A percentile compares a stretch with the other conserved stretches of the same genome.
These are phyloP conservation scores for Helicolenus hilgendorfi DNA, from an alignment of 2,797 vertebrate species.

Conservation along the genomic window DNA sequence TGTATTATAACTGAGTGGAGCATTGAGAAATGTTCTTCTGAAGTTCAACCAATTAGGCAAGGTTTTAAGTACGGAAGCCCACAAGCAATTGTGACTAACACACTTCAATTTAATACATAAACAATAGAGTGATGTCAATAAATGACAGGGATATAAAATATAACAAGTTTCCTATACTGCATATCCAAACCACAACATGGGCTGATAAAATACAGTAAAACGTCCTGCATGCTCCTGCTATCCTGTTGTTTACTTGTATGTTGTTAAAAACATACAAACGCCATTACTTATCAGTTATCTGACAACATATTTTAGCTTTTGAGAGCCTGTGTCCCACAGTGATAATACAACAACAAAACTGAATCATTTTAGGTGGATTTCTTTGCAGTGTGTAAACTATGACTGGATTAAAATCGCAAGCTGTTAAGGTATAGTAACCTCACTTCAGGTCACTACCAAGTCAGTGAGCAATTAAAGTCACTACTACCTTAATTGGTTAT, in stretches of 20 bases:
- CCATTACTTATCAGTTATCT: neutral
- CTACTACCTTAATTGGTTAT: neutral
- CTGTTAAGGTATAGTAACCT: neutral
- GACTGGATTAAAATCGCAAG: neutral
- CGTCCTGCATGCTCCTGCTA: neutral
- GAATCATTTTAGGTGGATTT: neutral
- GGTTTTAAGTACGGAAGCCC: neutral
- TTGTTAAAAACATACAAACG: neutral
- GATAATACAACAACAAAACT: neutral
- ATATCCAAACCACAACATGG: too few relatives aligned
- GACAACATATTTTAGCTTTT: neutral
- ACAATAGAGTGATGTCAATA: neutral
- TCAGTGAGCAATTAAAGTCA: neutral
- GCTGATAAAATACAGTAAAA: neutral
- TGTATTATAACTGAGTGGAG: neutral
- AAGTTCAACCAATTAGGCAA: neutral
- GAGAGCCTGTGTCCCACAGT: neutral
- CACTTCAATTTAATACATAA: neutral
- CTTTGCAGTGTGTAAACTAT: neutral
- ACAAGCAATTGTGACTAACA: neutral
- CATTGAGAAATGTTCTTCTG: neutral
- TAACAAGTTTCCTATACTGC: neutral
- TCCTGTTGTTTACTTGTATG: neutral
- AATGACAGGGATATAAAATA: neutral
- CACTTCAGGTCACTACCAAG: neutral